Evolutionary conservation across 2,113 vertebrate species (phyloP).

Genomic region (Hypanus sabinus): DNA sequence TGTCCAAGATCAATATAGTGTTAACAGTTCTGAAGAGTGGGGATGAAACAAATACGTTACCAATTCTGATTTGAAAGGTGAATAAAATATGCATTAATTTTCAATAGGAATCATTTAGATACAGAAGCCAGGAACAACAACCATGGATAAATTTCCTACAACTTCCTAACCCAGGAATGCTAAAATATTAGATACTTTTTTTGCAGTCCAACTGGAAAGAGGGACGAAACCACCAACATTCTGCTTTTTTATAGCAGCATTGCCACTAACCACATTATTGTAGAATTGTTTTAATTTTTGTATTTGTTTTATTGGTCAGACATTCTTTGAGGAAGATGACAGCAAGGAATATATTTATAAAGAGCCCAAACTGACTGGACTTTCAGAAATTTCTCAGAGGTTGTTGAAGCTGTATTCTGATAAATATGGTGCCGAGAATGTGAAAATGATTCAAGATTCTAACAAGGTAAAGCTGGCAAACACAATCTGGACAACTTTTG

Average conservation of each 20-base stretch:
- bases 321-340: slow-evolving; percentile 97
- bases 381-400: slow-evolving; percentile 95
- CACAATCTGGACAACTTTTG: neutral
- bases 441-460: slow-evolving; percentile 98
- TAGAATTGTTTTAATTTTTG: neutral
- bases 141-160: neutral
- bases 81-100: neutral
- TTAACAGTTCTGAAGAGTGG: neutral
- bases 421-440: slow-evolving; percentile 93
- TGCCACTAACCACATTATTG: neutral
- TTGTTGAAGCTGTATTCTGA: slow-evolving; percentile 93
- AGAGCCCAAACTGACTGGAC: slow-evolving; percentile 90
- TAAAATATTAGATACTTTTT: neutral
- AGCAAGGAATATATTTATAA: slow-evolving; percentile 98
- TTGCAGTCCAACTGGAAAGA: neutral
- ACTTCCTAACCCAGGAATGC: neutral
- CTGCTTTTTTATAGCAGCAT: too few species aligned
- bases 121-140: neutral
- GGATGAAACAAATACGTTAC: neutral
- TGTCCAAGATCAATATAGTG: neutral
- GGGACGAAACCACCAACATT: neutral
- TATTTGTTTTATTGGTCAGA: slow-evolving; percentile 57
- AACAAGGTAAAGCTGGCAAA: slow-evolving; percentile 71
- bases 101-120: neutral
- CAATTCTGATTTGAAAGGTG: neutral